Evolutionary conservation across 2,888 invertebrate genomes (phyloP), one percentile per base, ranked within the genome.

Genomic region (Isotomurus palustris): DNA sequence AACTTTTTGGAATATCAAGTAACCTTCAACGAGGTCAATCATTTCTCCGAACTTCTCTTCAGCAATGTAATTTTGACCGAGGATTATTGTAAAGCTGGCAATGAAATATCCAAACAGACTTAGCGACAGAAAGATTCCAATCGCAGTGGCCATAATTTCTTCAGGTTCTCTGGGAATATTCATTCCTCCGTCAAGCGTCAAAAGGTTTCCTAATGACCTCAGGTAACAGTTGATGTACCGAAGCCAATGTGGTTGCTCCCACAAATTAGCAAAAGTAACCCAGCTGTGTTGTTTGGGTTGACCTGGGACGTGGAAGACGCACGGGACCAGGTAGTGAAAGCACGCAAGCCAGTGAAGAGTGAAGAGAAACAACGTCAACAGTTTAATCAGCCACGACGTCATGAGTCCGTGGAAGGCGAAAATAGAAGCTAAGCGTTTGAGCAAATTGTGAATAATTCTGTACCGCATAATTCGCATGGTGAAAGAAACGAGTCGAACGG

Each of bases 1-100:
- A 21, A 63, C 58, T 52, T 60, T 64, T 40, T 60, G 52, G 51
- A 64, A 68, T 10, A 50, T 53, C 32, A 68, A 35, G 48, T 66
- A 68, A 29, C 65, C 60, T 47, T 56, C 59, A 3, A 58, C 44
- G 4, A 29, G 56, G 3, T 27, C 47, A 32, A 53, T 25, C 40
- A 49, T 56, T 36, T 62, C 51, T 6, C 12, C n/a, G 17, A 32
- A 52, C 10, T 28, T 40, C 17, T 57, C 49, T 3, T 35, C 43
- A 5, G 27, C 29, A 2, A 22, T 35, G 4, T 28, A n/a, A 14
- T 62, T 38, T 43, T 57, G 28, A 40, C 25, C 19, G 1, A 60
- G 21, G 29, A 67, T 58, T 8, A 56, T 52, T 3, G 58, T 49
- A 24, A 64, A 54, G 14, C 56, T 56, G 5, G 58, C 57, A 12